Percentiles rank a stretch among this genome's conserved stretches.
These are phyloP conservation scores for Eueremaeus valkanovi DNA, from an alignment of 2,888 invertebrate genomes.

Conservation along the genomic window DNA sequence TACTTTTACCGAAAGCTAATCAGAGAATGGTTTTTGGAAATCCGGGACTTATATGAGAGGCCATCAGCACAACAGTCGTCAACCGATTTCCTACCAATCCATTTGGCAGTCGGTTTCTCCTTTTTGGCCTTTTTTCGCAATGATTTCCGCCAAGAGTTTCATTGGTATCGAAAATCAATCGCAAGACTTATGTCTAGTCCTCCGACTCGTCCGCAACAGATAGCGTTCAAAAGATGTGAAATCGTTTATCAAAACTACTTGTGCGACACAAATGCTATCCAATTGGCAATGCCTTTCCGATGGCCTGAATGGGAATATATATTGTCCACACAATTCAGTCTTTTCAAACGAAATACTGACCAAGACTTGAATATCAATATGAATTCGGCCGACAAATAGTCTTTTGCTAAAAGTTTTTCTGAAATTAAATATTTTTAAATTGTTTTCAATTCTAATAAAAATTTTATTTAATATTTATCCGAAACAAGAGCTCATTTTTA, in stretches of 20 bases:
- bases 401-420: background rate
- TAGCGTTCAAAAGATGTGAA: background rate
- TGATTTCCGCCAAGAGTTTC: background rate
- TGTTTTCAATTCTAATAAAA: too few relatives aligned
- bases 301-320: background rate
- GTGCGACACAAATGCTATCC: background rate
- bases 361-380: background rate
- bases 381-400: background rate
- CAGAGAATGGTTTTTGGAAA: background rate
- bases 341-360: background rate
- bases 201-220: background rate
- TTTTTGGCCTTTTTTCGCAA: background rate
- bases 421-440: too few relatives aligned
- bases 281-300: background rate
- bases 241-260: background rate
- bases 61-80: background rate
- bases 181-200: background rate
- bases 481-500: too few relatives aligned
- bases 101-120: background rate
- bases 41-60: background rate
- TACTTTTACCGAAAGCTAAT: background rate
- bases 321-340: background rate
- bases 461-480: too few relatives aligned
- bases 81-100: background rate
- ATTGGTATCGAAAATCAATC: background rate